Evolutionary conservation across 2,797 vertebrate genomes (phyloP).

Genomic region (Triplophysa bombifrons): DNA sequence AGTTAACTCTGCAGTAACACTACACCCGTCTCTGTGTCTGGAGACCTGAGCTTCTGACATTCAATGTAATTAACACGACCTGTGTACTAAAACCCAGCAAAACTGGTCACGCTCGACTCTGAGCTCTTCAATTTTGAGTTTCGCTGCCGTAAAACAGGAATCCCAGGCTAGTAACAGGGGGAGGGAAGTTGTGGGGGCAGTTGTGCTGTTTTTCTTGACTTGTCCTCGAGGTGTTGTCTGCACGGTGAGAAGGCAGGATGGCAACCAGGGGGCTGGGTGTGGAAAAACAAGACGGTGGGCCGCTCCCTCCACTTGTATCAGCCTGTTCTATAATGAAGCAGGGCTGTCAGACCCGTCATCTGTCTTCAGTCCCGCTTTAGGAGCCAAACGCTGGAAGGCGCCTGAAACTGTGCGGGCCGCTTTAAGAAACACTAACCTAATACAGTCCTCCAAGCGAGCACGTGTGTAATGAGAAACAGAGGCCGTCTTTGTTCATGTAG

Average conservation of each 20-base stretch:
- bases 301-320: conserved; percentile 68
- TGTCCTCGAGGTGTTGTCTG: conserved; percentile 16
- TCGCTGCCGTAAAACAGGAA: conserved; percentile 43
- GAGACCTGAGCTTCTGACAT: conserved; percentile 50
- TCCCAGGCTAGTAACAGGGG: conserved; percentile 35
- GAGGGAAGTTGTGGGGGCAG: conserved; percentile 2
- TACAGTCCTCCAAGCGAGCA: conserved; percentile 61
- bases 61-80: conserved; percentile 59
- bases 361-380: conserved; percentile 64
- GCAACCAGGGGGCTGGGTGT: conserved; percentile 22
- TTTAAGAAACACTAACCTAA: conserved; percentile 66
- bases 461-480: conserved; percentile 69
- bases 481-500: conserved; percentile 70
- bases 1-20: conserved; percentile 49
- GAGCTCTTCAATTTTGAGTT: conserved; percentile 45
- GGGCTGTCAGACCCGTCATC: conserved; percentile 70
- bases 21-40: conserved; percentile 26
- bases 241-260: conserved; percentile 28
- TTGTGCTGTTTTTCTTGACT: conserved; percentile 4
- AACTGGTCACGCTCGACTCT: conserved; percentile 48
- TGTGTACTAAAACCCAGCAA: conserved; percentile 59
- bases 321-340: conserved; percentile 68
- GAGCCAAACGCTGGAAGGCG: conserved; percentile 63
- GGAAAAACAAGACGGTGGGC: conserved; percentile 20
- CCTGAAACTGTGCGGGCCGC: conserved; percentile 54